phyloP scores from a whole-genome alignment of 2,113 vertebrate species.

The Corapipo altera region DNA sequence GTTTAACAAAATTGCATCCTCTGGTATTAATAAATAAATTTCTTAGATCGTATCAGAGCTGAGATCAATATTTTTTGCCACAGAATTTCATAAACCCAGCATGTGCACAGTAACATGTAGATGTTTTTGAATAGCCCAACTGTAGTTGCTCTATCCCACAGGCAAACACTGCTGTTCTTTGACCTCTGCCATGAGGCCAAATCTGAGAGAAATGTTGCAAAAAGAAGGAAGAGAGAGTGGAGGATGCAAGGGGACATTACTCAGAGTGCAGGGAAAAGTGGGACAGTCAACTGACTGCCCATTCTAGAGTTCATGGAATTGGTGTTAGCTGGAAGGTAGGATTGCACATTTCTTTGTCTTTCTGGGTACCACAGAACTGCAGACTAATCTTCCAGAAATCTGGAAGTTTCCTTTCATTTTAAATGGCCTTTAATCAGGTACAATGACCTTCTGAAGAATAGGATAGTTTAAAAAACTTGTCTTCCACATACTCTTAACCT shows the following conservation, averaged over 20 bases:
- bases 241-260: background rate
- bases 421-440: background rate
- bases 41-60: background rate
- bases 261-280: background rate
- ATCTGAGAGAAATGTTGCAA: background rate
- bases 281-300: background rate
- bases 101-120: background rate
- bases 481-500: background rate
- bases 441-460: background rate
- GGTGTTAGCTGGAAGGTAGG: background rate
- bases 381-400: background rate
- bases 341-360: background rate
- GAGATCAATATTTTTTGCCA: background rate
- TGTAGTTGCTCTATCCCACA: background rate
- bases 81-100: background rate
- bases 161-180: background rate
- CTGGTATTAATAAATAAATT: background rate
- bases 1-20: background rate
- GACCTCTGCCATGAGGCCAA: background rate
- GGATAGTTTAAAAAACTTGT: background rate
- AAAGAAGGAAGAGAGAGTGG: background rate
- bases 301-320: background rate
- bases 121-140: background rate
- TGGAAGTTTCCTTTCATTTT: background rate
- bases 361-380: background rate